phyloP scores from a whole-genome alignment of 1,140 invertebrate species.

The Aphaenogaster rudis region DNA sequence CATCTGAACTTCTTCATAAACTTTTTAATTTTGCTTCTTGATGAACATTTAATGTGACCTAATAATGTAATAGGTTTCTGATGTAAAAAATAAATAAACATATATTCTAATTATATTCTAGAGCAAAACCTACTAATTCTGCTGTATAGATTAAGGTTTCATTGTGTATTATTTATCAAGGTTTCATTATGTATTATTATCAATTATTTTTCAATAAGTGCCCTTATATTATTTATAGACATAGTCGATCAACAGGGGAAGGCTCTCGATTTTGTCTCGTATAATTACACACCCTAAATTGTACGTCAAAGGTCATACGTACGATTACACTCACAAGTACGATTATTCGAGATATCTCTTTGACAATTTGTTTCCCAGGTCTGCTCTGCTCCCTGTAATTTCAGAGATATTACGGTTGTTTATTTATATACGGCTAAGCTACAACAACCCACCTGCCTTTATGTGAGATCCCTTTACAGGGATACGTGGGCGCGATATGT shows the following conservation, averaged over 20 bases:
- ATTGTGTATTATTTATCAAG: background rate
- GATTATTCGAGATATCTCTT: background rate
- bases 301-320: background rate
- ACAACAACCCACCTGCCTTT: background rate
- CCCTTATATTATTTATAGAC: background rate
- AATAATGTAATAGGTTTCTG: background rate
- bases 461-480: background rate
- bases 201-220: background rate
- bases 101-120: background rate
- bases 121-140: constrained; percentile 5
- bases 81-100: background rate
- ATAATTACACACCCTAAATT: constrained; percentile 12
- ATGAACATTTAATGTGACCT: constrained; percentile 5
- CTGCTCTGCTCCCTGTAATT: constrained; percentile 14
- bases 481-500: background rate
- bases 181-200: background rate
- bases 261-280: background rate
- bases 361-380: background rate
- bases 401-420: constrained; percentile 13
- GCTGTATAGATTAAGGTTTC: background rate
- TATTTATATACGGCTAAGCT: background rate
- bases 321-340: background rate
- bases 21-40: background rate
- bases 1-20: background rate
- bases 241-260: background rate